phyloP scores from a whole-genome alignment of 2,797 vertebrate species.

The Ciconia nigra region DNA sequence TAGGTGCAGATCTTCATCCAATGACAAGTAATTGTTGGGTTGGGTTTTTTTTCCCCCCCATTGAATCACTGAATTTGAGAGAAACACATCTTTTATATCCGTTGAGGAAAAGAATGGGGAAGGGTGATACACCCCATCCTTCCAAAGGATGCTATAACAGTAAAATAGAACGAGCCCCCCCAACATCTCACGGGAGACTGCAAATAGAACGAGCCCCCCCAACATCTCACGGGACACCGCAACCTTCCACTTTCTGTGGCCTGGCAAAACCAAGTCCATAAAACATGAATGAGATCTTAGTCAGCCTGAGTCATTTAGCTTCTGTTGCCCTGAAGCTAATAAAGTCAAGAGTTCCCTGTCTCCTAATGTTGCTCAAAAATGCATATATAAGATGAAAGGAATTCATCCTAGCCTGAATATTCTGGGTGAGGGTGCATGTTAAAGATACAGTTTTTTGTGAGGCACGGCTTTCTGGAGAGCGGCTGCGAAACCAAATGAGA shows the following conservation, averaged over 20 bases:
- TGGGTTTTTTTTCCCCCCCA: too few relatives aligned
- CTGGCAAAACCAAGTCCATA: background rate
- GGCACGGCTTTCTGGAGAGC: accelerated
- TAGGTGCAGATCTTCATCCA: background rate
- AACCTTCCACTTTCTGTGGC: background rate
- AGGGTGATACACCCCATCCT: background rate
- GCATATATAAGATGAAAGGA: background rate
- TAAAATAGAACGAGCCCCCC: background rate
- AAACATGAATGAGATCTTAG: background rate
- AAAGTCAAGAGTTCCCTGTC: background rate
- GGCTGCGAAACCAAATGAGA: background rate
- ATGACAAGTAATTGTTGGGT: background rate
- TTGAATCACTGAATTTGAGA: background rate
- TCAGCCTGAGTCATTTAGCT: background rate
- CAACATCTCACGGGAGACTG: background rate
- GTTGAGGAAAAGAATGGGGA: background rate
- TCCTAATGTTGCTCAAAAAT: background rate
- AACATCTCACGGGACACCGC: background rate
- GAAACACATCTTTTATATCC: background rate
- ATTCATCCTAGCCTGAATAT: background rate
- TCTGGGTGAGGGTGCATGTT: accelerated
- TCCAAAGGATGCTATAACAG: background rate
- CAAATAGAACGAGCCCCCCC: background rate
- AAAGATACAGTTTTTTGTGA: background rate
- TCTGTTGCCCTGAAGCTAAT: background rate